Evolutionary conservation across 2,113 vertebrate species (phyloP), one percentile per base, ranked within the genome.

Genomic region (Sylvietta virens): DNA sequence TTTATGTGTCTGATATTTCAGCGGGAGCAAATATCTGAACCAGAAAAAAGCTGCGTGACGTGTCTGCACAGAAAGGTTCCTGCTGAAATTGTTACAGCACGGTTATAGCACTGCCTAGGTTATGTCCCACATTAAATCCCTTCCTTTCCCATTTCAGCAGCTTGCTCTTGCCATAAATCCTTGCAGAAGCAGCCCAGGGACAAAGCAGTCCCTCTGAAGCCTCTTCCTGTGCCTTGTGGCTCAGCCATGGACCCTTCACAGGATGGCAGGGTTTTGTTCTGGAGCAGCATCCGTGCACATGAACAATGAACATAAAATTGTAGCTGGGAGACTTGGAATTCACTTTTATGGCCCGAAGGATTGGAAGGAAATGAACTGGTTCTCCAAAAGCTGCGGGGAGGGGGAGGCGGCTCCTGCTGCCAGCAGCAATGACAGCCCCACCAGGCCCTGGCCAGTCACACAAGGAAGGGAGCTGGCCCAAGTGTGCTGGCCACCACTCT

Each of bases 221-320:
- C 28, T 51, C 64, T 73, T 40, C 39, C 44, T 48, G 37, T 67
- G 47, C 45, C 70, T 30, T 21, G 37, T 72, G 73, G 66, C 45
- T 92, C 50, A 54, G n/a, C 31, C 39, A 3, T 1, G 19, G 64
- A 31, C 47, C n/a, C 57, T 42, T 12, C 5, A 8, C 5, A 30
- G 51, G 40, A 64, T 24, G 15, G 44, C 33, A 12, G 57, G n/a
- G 6, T 87, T 86, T 48, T 53, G 18, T 31, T 61, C 58, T 10
- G 26, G 53, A 90, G 4, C 71, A 28, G 40, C 61, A 30, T 48
- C 72, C 3, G 1, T 16, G 62, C 3, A 0, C 5, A 2, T 1
- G 45, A 76, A 69, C 81, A 86, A 33, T 11, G 51, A 50, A 9
- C n/a, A 17, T 30, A 5, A 90, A 94, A 58, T 31, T 57, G 35